These are phyloP conservation scores for Diachrysia chrysitis DNA, from an alignment of 2,888 invertebrate genomes.

Conservation along the genomic window DNA sequence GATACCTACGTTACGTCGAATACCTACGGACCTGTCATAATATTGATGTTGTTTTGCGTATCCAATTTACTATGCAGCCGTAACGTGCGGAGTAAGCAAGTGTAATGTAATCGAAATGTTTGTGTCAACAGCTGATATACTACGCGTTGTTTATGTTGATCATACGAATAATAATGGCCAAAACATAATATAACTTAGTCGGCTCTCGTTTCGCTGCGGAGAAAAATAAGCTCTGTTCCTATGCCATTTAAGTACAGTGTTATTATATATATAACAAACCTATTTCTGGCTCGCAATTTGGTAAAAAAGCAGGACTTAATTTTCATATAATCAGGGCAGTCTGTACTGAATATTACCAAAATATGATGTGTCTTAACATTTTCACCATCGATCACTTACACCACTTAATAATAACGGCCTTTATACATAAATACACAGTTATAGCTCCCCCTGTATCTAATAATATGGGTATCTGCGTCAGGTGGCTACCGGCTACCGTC, in stretches of 20 bases:
- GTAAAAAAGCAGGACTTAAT: too few relatives aligned
- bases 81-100: conserved; percentile 1
- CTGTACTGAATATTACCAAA: too few relatives aligned
- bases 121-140: conserved; percentile 6
- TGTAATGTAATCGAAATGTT: conserved; percentile 1
- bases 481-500: conserved; percentile 40
- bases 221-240: not conserved
- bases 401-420: too few relatives aligned
- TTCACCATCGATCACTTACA: too few relatives aligned
- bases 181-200: not conserved
- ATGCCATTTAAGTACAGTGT: not conserved
- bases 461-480: conserved; percentile 43
- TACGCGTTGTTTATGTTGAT: not conserved
- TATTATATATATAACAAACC: too few relatives aligned
- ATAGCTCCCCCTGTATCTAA: conserved; percentile 30
- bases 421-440: conserved; percentile 28
- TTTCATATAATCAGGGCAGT: too few relatives aligned
- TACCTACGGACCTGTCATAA: not conserved
- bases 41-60: conserved; percentile 4
- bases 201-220: not conserved
- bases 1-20: too few relatives aligned
- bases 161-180: not conserved
- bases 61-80: conserved; percentile 2
- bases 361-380: too few relatives aligned
- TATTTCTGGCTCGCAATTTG: too few relatives aligned